phyloP scores from a whole-genome alignment of 2,888 invertebrate genomes.

The Ecdyonurus torrentis region DNA sequence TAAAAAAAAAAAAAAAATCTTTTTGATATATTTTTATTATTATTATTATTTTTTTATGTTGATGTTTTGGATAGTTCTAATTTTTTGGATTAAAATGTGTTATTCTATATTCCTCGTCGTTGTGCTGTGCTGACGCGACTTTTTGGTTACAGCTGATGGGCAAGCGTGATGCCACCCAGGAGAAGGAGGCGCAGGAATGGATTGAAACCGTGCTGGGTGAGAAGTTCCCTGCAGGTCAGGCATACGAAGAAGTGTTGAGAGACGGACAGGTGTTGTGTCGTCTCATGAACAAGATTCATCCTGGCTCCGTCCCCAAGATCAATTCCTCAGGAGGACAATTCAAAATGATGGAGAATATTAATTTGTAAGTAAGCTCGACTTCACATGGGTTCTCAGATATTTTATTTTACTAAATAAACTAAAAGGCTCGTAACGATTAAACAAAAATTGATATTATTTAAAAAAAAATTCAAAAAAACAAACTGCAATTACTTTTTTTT shows the following conservation, averaged over 20 bases:
- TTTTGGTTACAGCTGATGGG: slow-evolving; percentile 47
- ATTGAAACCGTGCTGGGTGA: slow-evolving; percentile 73
- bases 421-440: too few relatives aligned
- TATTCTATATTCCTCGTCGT: too few relatives aligned
- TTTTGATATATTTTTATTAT: too few relatives aligned
- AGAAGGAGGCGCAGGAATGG: slow-evolving; percentile 83
- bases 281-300: slow-evolving; percentile 83
- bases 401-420: too few relatives aligned
- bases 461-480: too few relatives aligned
- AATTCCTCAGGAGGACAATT: slow-evolving; percentile 92
- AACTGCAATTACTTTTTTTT: too few relatives aligned
- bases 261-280: slow-evolving; percentile 88
- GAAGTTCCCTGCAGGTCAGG: slow-evolving; percentile 66
- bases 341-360: slow-evolving; percentile 99
- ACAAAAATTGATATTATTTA: too few relatives aligned
- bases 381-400: too few relatives aligned
- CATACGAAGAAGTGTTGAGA: slow-evolving; percentile 75
- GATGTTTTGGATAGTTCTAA: too few relatives aligned
- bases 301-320: slow-evolving; percentile 77
- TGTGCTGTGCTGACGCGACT: slow-evolving; percentile 10
- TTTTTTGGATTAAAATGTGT: too few relatives aligned
- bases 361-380: slow-evolving; percentile 73
- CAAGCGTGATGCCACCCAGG: slow-evolving; percentile 66
- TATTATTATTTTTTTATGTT: too few relatives aligned
- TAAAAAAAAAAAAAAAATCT: too few relatives aligned